Evolutionary conservation across 2,797 vertebrate species (phyloP).

Genomic region (Hozukius guyotensis): DNA sequence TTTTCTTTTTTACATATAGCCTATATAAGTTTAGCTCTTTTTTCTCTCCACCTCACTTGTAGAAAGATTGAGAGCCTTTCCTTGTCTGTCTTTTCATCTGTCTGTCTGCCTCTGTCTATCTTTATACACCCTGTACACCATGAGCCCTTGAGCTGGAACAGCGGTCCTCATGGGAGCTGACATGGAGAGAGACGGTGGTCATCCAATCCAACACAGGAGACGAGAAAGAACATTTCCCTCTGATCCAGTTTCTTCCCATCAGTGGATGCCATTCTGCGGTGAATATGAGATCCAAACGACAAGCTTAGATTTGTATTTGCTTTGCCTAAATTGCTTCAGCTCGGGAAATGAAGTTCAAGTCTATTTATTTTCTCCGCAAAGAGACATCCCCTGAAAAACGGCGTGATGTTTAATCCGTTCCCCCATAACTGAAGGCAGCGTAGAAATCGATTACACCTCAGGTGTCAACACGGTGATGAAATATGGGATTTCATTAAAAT

Average conservation of each 20-base stretch:
- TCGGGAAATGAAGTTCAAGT: constrained; percentile 19
- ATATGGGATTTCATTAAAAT: constrained; percentile 54
- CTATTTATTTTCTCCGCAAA: constrained; percentile 20
- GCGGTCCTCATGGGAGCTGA: constrained; percentile 16
- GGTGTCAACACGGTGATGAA: constrained; percentile 46
- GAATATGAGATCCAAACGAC: constrained; percentile 12
- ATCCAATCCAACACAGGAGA: constrained; percentile 12
- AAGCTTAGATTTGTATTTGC: constrained; percentile 32
- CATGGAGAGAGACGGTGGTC: constrained; percentile 5
- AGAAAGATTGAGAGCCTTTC: background rate
- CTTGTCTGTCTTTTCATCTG: background rate
- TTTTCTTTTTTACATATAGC: background rate
- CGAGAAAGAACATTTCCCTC: constrained; percentile 8
- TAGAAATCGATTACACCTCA: constrained; percentile 38
- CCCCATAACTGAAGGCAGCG: constrained; percentile 4
- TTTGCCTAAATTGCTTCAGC: constrained; percentile 21
- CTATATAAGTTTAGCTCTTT: background rate
- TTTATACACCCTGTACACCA: background rate
- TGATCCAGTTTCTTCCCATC: constrained; percentile 19
- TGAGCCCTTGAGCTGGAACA: constrained; percentile 31
- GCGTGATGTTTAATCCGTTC: constrained; percentile 18
- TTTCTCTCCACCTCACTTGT: background rate
- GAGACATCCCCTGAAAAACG: constrained; percentile 2
- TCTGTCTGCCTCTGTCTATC: background rate
- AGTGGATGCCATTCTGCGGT: background rate